Conservation (phyloP, 2,113 vertebrate genomes). For the Aptenodytes forsteri region DNA sequence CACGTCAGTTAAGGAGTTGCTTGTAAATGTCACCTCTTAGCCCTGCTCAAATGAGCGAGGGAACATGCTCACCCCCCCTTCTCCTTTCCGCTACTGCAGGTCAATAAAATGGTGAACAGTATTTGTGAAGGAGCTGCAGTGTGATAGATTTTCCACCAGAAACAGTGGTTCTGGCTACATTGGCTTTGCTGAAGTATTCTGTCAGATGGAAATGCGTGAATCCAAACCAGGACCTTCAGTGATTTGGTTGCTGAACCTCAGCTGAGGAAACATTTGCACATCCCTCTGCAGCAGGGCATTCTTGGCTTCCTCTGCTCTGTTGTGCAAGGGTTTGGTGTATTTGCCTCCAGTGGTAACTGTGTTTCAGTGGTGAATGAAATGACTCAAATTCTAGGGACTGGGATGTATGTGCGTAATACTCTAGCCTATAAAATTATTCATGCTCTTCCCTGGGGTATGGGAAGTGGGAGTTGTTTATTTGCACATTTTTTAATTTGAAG, state of each 20-base stretch:
- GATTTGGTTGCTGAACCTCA: neutral
- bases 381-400: neutral
- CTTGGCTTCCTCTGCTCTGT: neutral
- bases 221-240: neutral
- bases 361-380: constrained; percentile 8
- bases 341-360: neutral
- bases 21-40: neutral
- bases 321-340: neutral
- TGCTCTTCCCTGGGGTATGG: neutral
- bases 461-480: constrained; percentile 39
- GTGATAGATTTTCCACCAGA: neutral
- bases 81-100: neutral
- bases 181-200: neutral
- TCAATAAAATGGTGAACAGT: neutral
- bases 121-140: neutral
- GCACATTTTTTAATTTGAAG: neutral
- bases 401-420: neutral
- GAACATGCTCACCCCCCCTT: neutral
- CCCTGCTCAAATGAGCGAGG: neutral
- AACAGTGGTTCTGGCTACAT: neutral
- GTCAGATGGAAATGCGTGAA: neutral
- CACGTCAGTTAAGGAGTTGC: neutral
- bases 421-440: neutral
- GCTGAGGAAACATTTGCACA: neutral
- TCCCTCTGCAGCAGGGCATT: neutral